Evolutionary conservation across 2,888 invertebrate species (phyloP).

Genomic region (Arenicola marina): DNA sequence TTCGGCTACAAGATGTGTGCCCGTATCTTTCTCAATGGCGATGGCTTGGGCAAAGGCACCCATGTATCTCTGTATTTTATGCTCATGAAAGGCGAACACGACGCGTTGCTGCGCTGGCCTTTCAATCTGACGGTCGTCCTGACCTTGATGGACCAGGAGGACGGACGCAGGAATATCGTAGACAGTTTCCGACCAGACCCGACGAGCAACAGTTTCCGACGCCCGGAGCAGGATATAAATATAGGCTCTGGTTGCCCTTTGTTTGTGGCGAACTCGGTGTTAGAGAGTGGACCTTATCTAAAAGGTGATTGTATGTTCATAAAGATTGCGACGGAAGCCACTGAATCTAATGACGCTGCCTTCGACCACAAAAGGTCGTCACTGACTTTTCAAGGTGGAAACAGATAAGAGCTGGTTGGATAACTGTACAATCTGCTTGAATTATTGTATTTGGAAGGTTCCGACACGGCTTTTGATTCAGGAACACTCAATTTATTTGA

Average conservation of each 20-base stretch:
- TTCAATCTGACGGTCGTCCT: conserved; percentile 48
- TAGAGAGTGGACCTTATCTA: not conserved
- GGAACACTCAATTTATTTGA: too few species aligned
- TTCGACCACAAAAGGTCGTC: too few species aligned
- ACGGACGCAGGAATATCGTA: conserved; percentile 34
- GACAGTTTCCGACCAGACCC: conserved; percentile 55
- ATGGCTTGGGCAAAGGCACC: conserved; percentile 53
- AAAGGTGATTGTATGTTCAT: conserved; percentile 7
- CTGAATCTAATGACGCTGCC: too few species aligned
- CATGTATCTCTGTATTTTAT: conserved; percentile 57
- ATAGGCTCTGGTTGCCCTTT: conserved; percentile 37
- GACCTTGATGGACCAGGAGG: not conserved
- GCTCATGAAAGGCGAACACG: conserved; percentile 53
- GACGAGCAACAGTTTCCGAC: conserved; percentile 47
- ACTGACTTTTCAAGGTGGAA: too few species aligned
- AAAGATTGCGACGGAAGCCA: too few species aligned
- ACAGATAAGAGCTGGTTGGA: too few species aligned
- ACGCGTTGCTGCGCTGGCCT: conserved; percentile 53
- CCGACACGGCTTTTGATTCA: too few species aligned
- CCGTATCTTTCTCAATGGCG: conserved; percentile 55
- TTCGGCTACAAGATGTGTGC: conserved; percentile 58
- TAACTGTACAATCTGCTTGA: too few species aligned
- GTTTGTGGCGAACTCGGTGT: not conserved
- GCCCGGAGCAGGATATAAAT: conserved; percentile 53
- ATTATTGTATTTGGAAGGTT: too few species aligned